Evolutionary conservation across 2,113 vertebrate genomes (phyloP).

Genomic region (Campylorhamphus procurvoides): DNA sequence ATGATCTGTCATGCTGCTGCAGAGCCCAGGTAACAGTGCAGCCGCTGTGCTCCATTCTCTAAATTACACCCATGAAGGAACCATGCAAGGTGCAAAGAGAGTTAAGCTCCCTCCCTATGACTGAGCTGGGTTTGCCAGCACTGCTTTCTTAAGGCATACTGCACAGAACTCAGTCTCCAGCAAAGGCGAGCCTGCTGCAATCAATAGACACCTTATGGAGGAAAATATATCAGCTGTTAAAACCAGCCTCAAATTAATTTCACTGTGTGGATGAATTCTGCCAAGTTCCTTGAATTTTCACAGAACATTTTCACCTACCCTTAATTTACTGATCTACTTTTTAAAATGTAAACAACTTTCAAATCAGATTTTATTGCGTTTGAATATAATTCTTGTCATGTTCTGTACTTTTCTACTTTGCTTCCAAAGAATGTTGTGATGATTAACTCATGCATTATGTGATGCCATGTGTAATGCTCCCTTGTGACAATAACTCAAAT

Average conservation of each 20-base stretch:
- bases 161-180: not conserved
- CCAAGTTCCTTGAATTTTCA: not conserved
- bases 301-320: not conserved
- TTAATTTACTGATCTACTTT: not conserved
- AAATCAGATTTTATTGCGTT: not conserved
- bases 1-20: not conserved
- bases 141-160: not conserved
- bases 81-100: not conserved
- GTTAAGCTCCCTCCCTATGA: not conserved
- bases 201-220: not conserved
- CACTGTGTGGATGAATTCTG: not conserved
- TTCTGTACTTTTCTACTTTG: not conserved
- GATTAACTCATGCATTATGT: not conserved
- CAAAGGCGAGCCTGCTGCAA: not conserved
- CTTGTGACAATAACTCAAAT: not conserved
- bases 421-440: not conserved
- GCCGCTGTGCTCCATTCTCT: not conserved
- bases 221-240: not conserved
- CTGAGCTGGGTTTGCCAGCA: not conserved
- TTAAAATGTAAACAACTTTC: not conserved
- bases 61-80: not conserved
- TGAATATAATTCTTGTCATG: not conserved
- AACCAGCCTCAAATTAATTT: not conserved
- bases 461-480: not conserved
- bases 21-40: not conserved